phyloP scores from a whole-genome alignment of 2,113 vertebrate genomes.

The Xenopus borealis region DNA sequence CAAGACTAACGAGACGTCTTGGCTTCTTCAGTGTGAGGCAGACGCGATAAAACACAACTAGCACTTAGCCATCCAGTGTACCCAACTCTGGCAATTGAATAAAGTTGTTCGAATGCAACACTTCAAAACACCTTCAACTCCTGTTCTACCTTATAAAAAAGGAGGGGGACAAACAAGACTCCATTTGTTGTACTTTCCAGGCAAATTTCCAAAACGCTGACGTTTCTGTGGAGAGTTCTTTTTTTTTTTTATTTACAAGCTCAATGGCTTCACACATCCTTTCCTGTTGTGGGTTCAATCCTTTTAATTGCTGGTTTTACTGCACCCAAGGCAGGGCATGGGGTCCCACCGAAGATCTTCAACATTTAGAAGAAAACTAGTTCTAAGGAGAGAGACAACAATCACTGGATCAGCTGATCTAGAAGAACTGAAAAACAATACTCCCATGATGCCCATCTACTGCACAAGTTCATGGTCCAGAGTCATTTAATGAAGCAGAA shows the following conservation, averaged over 20 bases:
- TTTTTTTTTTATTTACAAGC: slow-evolving; percentile 29
- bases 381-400: neutral
- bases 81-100: neutral
- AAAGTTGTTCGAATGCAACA: slow-evolving; percentile 1
- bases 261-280: slow-evolving; percentile 22
- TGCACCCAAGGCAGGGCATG: neutral
- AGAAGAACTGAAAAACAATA: no score
- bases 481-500: no score
- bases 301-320: slow-evolving; percentile 17
- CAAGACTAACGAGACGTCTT: neutral
- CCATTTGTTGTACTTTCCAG: slow-evolving; percentile 43
- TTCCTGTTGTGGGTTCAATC: slow-evolving; percentile 30
- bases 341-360: neutral
- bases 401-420: no score
- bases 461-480: no score
- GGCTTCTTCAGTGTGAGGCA: neutral
- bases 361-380: neutral
- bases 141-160: slow-evolving; percentile 29
- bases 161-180: slow-evolving; percentile 16
- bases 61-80: slow-evolving; percentile 7
- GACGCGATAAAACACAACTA: neutral
- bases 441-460: no score
- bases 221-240: slow-evolving; percentile 28
- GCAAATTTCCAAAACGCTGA: slow-evolving; percentile 30
- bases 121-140: slow-evolving; percentile 39